phyloP scores from a whole-genome alignment of 2,888 invertebrate species.

The Ditula angustiorana region DNA sequence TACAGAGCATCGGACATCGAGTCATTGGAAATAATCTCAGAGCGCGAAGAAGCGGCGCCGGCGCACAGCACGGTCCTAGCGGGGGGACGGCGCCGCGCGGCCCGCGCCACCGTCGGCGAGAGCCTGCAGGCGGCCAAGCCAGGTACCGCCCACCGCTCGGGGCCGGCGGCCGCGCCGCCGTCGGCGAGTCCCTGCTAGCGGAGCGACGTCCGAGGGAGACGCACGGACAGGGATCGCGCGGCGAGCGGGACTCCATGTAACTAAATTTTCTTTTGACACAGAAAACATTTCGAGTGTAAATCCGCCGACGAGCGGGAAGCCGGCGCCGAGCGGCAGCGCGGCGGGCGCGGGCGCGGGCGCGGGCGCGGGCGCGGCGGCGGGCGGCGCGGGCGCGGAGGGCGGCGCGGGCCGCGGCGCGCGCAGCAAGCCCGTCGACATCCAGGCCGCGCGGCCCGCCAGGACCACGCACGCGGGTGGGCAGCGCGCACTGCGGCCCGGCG shows the following conservation, averaged over 20 bases:
- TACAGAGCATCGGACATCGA: slow-evolving; percentile 90
- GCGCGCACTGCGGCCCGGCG: slow-evolving; percentile 84
- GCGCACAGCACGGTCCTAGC: slow-evolving; percentile 75
- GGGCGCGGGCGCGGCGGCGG: slow-evolving; percentile 45
- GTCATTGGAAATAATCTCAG: slow-evolving; percentile 91
- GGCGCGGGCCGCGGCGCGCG: slow-evolving; percentile 50
- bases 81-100: slow-evolving; percentile 55
- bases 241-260: background rate
- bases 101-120: slow-evolving; percentile 74
- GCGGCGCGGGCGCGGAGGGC: slow-evolving; percentile 13
- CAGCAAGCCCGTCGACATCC: slow-evolving; percentile 78
- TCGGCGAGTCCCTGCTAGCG: too few relatives aligned
- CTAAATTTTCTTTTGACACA: background rate
- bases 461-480: slow-evolving; percentile 56
- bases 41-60: slow-evolving; percentile 73
- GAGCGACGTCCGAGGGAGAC: too few relatives aligned
- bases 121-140: slow-evolving; percentile 60
- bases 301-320: slow-evolving; percentile 59
- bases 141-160: too few relatives aligned
- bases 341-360: slow-evolving; percentile 40
- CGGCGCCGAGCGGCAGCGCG: slow-evolving; percentile 36
- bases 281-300: background rate
- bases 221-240: too few relatives aligned
- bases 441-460: slow-evolving; percentile 53
- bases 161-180: too few relatives aligned